phyloP scores from a whole-genome alignment of 92 coral and sea anemone genomes.

The Phenganax subtilis region DNA sequence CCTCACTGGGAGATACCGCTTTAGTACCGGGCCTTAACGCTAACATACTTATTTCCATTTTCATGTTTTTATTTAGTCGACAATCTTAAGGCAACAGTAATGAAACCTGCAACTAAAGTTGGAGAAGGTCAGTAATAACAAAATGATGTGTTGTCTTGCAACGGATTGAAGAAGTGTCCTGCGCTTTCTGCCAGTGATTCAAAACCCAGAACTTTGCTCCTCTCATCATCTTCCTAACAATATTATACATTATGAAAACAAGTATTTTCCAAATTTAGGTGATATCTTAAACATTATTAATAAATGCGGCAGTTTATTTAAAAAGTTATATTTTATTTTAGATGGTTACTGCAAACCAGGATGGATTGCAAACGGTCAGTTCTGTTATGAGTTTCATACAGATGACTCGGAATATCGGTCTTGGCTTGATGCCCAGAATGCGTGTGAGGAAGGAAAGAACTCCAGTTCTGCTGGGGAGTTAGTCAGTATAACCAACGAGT shows the following conservation, averaged over 20 bases:
- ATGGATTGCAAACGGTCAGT: constrained; percentile 20
- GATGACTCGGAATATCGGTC: constrained; percentile 42
- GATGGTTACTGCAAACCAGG: constrained; percentile 36
- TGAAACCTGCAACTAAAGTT: not conserved
- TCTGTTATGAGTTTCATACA: constrained; percentile 27
- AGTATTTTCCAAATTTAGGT: not conserved
- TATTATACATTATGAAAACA: not conserved
- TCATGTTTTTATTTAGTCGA: not conserved
- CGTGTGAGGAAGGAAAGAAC: constrained; percentile 66
- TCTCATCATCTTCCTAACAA: too few relatives aligned
- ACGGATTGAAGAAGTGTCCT: too few relatives aligned
- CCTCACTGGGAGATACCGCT: constrained; percentile 40
- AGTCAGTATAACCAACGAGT: constrained; percentile 71
- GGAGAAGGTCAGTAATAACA: not conserved
- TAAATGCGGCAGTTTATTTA: not conserved
- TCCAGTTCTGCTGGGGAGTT: constrained; percentile 62
- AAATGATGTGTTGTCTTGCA: not conserved
- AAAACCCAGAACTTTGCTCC: too few relatives aligned
- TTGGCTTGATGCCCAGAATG: constrained; percentile 68
- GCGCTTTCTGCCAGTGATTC: too few relatives aligned
- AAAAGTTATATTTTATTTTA: not conserved
- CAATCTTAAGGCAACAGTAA: not conserved
- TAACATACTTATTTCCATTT: not conserved
- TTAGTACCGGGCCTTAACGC: not conserved
- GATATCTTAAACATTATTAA: not conserved